Conservation (phyloP, 2,888 invertebrate species). For the Mythimna impura region DNA sequence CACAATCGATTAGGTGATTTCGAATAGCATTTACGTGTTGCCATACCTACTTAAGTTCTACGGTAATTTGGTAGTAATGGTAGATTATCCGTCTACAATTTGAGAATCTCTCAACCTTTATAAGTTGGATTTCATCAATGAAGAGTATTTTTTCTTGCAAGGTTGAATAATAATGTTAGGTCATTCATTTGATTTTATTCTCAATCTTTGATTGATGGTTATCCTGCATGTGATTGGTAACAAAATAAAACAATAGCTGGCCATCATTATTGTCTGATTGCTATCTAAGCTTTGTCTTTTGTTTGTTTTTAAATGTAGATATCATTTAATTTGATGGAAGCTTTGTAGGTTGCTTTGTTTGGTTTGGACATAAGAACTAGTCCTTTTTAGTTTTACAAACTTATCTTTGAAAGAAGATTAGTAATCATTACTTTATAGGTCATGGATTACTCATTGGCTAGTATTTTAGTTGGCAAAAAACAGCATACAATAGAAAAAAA, state of each 20-base stretch:
- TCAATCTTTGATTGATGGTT: conserved; percentile 30
- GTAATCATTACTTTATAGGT: neutral
- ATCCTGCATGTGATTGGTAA: conserved; percentile 11
- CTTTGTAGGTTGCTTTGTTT: neutral
- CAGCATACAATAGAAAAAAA: neutral
- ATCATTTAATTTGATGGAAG: conserved; percentile 23
- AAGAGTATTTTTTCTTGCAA: conserved; percentile 6
- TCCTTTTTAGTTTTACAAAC: neutral
- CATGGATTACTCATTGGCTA: neutral
- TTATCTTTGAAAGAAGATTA: neutral
- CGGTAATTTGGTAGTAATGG: conserved; percentile 27
- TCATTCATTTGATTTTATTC: conserved; percentile 21
- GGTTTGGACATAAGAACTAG: neutral
- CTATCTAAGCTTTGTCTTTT: conserved; percentile 27
- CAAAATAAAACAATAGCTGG: conserved; percentile 29
- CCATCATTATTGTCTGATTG: conserved; percentile 39
- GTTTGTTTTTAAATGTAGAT: conserved; percentile 34
- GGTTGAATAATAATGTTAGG: conserved; percentile 8
- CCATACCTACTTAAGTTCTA: conserved; percentile 38
- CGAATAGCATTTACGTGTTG: conserved; percentile 41
- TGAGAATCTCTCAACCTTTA: conserved; percentile 1
- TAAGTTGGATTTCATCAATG: conserved; percentile 26
- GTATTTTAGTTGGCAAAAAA: neutral
- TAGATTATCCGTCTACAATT: conserved; percentile 20
- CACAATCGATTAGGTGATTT: conserved; percentile 64